Evolutionary conservation across 1,140 invertebrate species (phyloP).

Genomic region (Drosophila sp.): DNA sequence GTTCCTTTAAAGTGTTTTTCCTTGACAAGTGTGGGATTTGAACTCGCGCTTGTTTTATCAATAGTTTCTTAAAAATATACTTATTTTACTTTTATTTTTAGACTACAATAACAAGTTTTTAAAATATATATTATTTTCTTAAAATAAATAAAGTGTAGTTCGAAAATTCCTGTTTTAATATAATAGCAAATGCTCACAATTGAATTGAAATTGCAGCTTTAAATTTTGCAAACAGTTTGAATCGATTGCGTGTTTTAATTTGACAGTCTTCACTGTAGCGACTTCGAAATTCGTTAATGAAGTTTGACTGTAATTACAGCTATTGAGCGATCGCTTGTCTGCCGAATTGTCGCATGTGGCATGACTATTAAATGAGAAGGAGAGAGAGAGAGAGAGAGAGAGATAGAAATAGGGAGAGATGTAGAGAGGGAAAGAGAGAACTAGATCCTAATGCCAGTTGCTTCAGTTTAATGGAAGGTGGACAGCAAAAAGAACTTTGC

Average conservation of each 20-base stretch:
- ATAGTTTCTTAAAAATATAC: too few species aligned
- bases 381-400: not conserved
- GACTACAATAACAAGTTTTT: too few species aligned
- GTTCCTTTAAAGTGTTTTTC: too few species aligned
- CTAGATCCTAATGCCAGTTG: not conserved
- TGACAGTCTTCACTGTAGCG: not conserved
- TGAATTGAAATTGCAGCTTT: too few species aligned
- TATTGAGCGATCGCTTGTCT: conserved; percentile 5
- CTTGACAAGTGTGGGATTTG: too few species aligned
- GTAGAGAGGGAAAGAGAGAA: not conserved
- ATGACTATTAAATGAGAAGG: conserved; percentile 43
- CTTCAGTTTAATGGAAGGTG: conserved; percentile 28
- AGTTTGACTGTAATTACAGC: conserved; percentile 2
- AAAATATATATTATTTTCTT: too few species aligned
- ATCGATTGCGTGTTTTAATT: not conserved
- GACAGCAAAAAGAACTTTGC: conserved; percentile 21
- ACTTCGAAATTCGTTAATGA: not conserved
- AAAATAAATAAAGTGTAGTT: too few species aligned
- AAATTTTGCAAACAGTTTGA: not conserved
- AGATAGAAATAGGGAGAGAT: too few species aligned
- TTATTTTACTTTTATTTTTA: too few species aligned
- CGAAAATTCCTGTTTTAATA: too few species aligned
- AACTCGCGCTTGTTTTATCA: too few species aligned
- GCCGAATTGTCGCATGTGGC: conserved; percentile 22
- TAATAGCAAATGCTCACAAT: too few species aligned